Percentiles rank a stretch among this genome's conserved stretches.
phyloP scores from a whole-genome alignment of 2,888 invertebrate species.

The Conomelus anceps region DNA sequence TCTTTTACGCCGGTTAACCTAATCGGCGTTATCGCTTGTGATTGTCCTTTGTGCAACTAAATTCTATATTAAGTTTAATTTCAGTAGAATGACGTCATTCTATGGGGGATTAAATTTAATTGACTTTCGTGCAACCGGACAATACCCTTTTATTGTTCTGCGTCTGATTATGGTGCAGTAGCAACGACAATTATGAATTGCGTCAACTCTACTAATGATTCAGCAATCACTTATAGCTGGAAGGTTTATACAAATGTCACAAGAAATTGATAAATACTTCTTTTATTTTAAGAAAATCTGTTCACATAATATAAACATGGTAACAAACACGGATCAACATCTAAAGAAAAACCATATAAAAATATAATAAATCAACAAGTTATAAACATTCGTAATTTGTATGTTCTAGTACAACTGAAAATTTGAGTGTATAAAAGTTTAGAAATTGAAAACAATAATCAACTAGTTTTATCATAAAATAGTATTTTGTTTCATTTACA shows the following conservation, averaged over 20 bases:
- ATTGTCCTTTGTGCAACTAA: no score
- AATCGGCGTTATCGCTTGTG: no score
- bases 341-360: not conserved
- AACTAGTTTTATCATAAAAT: not conserved
- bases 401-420: not conserved
- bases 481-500: not conserved
- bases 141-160: no score
- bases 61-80: no score
- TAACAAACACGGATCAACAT: not conserved
- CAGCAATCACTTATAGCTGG: no score
- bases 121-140: no score
- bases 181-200: no score
- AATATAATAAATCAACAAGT: not conserved
- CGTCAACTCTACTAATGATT: no score
- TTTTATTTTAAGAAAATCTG: not conserved
- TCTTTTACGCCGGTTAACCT: no score
- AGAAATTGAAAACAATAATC: not conserved
- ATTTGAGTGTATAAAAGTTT: not conserved
- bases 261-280: not conserved
- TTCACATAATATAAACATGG: not conserved
- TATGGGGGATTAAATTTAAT: no score
- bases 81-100: no score
- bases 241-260: not conserved
- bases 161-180: no score
- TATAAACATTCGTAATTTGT: not conserved